A percentile compares a stretch with the other conserved stretches of the same genome.
phyloP scores from a whole-genome alignment of 2,888 invertebrate species.

The Petrolisthes manimaculis region DNA sequence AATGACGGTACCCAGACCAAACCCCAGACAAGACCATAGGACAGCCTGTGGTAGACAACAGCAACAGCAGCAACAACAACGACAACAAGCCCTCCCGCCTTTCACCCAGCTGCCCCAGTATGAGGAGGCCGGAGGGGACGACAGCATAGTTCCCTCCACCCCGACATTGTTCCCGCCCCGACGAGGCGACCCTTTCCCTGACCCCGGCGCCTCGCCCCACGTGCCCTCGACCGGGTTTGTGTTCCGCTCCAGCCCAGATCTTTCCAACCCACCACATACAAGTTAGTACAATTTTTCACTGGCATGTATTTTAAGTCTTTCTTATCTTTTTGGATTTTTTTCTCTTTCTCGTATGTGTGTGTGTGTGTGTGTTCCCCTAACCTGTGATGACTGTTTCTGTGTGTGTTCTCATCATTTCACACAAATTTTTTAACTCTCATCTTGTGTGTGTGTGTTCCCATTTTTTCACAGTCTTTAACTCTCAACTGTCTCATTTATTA shows the following conservation, averaged over 20 bases:
- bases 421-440: not conserved
- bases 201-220: constrained; percentile 91
- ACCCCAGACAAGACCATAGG: constrained; percentile 32
- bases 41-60: not conserved
- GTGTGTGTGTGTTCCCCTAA: not conserved
- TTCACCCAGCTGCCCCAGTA: constrained; percentile 50
- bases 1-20: constrained; percentile 40
- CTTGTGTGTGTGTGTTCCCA: not conserved
- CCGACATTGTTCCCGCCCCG: constrained; percentile 87
- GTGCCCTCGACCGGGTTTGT: constrained; percentile 69
- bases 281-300: constrained; percentile 27
- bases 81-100: constrained; percentile 50
- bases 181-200: constrained; percentile 87
- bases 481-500: too few relatives aligned
- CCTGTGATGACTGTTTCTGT: not conserved
- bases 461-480: not conserved
- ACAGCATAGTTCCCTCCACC: constrained; percentile 89
- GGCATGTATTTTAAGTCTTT: not conserved
- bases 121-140: constrained; percentile 78
- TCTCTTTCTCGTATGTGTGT: not conserved
- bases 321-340: not conserved
- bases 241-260: constrained; percentile 18
- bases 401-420: not conserved
- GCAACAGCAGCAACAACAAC: constrained; percentile 4
- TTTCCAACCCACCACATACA: constrained; percentile 56